Evolutionary conservation across 2,797 vertebrate species (phyloP).

Genomic region (Allobates femoralis): DNA sequence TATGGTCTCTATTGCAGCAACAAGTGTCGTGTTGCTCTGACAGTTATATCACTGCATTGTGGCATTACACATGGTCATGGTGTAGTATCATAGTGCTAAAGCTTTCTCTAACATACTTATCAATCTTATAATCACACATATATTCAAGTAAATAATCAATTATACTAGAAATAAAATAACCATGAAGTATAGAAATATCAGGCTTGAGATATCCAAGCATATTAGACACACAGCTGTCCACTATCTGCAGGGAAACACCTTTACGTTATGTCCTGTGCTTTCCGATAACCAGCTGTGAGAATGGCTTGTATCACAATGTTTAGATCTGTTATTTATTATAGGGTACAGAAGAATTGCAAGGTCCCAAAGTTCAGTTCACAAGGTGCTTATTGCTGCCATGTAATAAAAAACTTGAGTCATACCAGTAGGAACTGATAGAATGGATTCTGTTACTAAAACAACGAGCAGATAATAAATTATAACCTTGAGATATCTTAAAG

Average conservation of each 20-base stretch:
- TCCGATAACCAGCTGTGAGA: background rate
- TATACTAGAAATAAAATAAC: background rate
- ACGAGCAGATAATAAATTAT: background rate
- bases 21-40: no score
- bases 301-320: background rate
- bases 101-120: no score
- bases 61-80: no score
- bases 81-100: no score
- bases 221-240: background rate
- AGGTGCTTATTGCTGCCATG: background rate
- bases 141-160: background rate
- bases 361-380: background rate
- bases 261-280: background rate
- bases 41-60: no score
- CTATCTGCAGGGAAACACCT: conserved; percentile 2
- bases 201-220: background rate
- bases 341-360: background rate
- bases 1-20: no score
- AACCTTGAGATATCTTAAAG: background rate
- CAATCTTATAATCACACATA: background rate
- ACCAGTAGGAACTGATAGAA: background rate
- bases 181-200: background rate
- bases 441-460: background rate
- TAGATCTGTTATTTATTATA: conserved; percentile 17
- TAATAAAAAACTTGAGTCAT: background rate